Evolutionary conservation across 1,140 invertebrate genomes (phyloP).

Genomic region (Neodiprion fabricii): DNA sequence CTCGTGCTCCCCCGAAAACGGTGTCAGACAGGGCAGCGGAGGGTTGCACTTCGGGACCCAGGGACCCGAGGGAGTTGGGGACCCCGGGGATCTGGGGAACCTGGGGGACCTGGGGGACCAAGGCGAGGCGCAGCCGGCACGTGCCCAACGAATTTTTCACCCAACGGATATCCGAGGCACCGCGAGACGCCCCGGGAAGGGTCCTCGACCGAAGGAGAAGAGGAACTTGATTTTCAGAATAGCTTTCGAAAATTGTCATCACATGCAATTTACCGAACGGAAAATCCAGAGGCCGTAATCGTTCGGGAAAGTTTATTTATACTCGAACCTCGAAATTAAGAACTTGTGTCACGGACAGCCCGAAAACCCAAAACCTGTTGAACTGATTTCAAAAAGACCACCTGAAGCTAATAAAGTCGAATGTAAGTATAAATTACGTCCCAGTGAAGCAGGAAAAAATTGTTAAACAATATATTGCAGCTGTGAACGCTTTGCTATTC

Average conservation of each 20-base stretch:
- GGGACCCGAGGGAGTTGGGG: not conserved
- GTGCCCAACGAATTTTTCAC: constrained; percentile 54
- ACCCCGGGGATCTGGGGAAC: constrained; percentile 6
- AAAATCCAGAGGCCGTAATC: too few species aligned
- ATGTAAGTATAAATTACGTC: too few species aligned
- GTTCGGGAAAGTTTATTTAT: too few species aligned
- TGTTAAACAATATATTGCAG: too few species aligned
- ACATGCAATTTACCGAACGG: not conserved
- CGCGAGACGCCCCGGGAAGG: constrained; percentile 18
- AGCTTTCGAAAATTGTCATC: not conserved
- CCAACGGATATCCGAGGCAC: constrained; percentile 42
- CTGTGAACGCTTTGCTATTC: too few species aligned
- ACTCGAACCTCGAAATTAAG: too few species aligned
- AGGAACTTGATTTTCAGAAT: constrained; percentile 8
- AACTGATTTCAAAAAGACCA: too few species aligned
- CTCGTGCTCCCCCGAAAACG: constrained; percentile 4
- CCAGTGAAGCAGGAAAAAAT: too few species aligned
- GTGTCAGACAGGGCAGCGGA: not conserved
- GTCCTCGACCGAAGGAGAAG: constrained; percentile 14
- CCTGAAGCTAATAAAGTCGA: too few species aligned
- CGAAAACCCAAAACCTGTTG: too few species aligned
- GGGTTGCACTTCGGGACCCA: constrained; percentile 2
- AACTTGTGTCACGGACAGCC: too few species aligned
- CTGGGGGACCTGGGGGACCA: not conserved
- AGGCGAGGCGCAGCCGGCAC: constrained; percentile 48